Percentiles rank a stretch among this genome's conserved stretches.
phyloP scores from a whole-genome alignment of 2,888 invertebrate species.

The Rugalucina vietnamica region DNA sequence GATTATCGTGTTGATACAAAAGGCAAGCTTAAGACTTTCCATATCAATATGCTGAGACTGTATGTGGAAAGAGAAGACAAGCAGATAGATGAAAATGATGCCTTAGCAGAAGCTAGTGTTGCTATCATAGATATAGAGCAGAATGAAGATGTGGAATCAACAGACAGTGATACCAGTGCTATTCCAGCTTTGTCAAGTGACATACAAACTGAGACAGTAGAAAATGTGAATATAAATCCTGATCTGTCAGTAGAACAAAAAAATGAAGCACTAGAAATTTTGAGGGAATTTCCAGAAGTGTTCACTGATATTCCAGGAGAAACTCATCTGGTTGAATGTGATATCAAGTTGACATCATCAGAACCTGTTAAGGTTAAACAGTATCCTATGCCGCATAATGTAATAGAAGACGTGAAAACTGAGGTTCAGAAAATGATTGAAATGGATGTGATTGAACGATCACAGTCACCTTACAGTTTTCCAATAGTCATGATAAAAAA shows the following conservation, averaged over 20 bases:
- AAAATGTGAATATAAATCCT: too few species aligned
- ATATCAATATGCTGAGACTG: conserved; percentile 1
- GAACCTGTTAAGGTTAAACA: conserved; percentile 9
- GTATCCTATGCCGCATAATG: conserved; percentile 14
- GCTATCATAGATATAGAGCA: too few species aligned
- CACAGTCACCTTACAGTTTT: conserved; percentile 9
- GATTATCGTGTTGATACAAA: neutral
- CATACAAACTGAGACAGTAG: too few species aligned
- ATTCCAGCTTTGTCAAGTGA: too few species aligned
- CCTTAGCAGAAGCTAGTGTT: too few species aligned
- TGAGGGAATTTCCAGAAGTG: too few species aligned
- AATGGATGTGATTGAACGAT: conserved; percentile 24
- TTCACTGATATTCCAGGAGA: conserved; percentile 5
- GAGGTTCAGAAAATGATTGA: conserved; percentile 36
- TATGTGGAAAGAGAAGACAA: neutral
- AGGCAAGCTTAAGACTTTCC: neutral
- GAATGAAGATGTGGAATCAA: too few species aligned
- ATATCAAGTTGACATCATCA: conserved; percentile 11
- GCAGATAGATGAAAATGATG: too few species aligned
- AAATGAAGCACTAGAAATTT: too few species aligned
- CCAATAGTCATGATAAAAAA: conserved; percentile 55
- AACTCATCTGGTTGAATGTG: neutral
- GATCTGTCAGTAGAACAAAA: too few species aligned
- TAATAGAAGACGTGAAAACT: conserved; percentile 6
- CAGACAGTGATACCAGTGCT: too few species aligned